Evolutionary conservation across 2,797 vertebrate genomes (phyloP), one percentile per base, ranked within the genome.

Genomic region (Rhinella marina): DNA sequence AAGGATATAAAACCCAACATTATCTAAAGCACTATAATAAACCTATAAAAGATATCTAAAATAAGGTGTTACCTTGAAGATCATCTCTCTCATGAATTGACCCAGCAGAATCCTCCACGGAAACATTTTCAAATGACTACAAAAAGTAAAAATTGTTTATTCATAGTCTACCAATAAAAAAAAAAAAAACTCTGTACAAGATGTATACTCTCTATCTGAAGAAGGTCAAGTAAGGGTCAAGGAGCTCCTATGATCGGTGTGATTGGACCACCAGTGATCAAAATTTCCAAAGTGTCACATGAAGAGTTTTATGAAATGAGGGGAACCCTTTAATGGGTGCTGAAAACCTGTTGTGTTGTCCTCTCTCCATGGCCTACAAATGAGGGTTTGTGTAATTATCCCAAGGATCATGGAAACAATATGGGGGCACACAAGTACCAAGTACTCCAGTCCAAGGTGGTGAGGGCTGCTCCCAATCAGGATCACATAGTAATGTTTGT

Each of bases 111-210:
- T 98, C 96, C 64, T 98, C 95, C 95, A 97, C 92, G 41, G 95
- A 96, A 86, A 98, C 94, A 91, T 97, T 99, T 94, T 99, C 98
- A 93, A 96, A 98, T 88, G 98, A 98, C 98, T 99, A 54, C 80
- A 94, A 91, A 25, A 80, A 59, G 13, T 23, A 25, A 77, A 54
- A 77, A 29, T 8, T 7, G 0, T 1, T n/a, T 7, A n/a, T 11
- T 64, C 62, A 64, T 54, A 54, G 52, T 10, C 13, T 10, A 54
- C 10, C 52, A 0, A 10, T 54, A 54, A 54, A 54, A 41, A 2
- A 41, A 32, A 32, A 41, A 41, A 41, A 41, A 41, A 5, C 41
- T 41, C 41, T 41, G 41, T 41, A 41, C 41, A 41, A 41, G 41
- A 41, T 41, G 41, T 6, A 41, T 41, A 41, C 41, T 41, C 41